A percentile compares a stretch with the other conserved stretches of the same genome.
These are phyloP conservation scores for Manis crassicaudata DNA, from an alignment of 2,797 vertebrate genomes.

Conservation along the genomic window DNA sequence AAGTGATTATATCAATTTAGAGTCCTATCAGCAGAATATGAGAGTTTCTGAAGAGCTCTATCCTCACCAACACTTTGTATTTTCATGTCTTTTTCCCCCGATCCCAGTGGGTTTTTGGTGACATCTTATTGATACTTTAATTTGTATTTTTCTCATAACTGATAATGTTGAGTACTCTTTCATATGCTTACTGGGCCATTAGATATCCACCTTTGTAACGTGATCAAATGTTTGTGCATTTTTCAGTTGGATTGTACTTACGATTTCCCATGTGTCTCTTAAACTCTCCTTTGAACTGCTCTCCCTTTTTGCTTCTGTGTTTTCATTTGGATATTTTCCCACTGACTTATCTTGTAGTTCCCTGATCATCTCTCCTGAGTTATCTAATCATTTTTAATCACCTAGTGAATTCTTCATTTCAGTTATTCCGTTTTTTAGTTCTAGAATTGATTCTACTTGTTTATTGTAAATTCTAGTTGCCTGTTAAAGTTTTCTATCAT, in stretches of 20 bases:
- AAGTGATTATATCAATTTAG: not conserved
- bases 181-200: not conserved
- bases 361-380: not conserved
- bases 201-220: not conserved
- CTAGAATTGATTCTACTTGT: not conserved
- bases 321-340: constrained; percentile 1
- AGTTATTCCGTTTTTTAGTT: not conserved
- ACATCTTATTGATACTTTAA: not conserved
- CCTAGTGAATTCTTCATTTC: constrained; percentile 1
- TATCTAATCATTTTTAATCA: not conserved
- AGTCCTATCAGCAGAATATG: not conserved
- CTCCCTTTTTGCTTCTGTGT: not conserved
- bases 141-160: not conserved
- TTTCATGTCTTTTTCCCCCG: not conserved
- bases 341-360: not conserved
- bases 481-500: not conserved
- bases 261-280: not conserved
- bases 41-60: not conserved
- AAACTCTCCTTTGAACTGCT: not conserved
- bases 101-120: not conserved
- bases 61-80: not conserved
- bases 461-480: not conserved
- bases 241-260: not conserved
- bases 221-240: not conserved
- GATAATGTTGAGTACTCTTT: not conserved